Base-by-base conservation (phyloP, 1,140 invertebrate genomes). In the Anoplophora glabripennis region DNA sequence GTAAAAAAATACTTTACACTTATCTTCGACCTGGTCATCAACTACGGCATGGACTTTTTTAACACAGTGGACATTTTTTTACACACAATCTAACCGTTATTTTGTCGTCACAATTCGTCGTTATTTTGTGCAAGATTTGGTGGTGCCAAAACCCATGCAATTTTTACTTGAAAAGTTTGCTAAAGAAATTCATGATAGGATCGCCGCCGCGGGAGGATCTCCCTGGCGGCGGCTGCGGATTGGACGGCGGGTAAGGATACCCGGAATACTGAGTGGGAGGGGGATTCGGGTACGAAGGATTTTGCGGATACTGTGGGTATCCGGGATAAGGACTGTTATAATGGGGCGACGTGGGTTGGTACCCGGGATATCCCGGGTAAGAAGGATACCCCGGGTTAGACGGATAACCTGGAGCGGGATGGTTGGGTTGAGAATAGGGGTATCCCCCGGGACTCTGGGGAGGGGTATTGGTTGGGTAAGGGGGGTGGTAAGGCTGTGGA, bases 101-200 rank as follows among this genome's bases (percentile, higher is more conserved):
- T 28, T 5, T 5, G 21, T 28, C 21, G 5, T 28, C 2, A 28
- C 21, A 28, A 28, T 28, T 2, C 21, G 21, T 28, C 5, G 21
- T 28, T 28, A 28, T 28, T 28, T 28, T 28, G 21, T 28, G 21
- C 21, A 28, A 28, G 21, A 28, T 28, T 28, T 28, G 21, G 21
- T 28, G 21, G n/a, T n/a, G n/a, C n/a, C 21, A 28, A 28, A 28
- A 28, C 21, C 21, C 21, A 12, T 41, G n/a, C n/a, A 41, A 4
- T 41, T 14, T 12, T 57, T 54, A 66, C 36, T 66, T 66, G 47
- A 71, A 71, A n/a, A 71, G 51, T 53, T 65, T 67, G 44, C 57
- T 67, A 36, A 71, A 71, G 36, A 71, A 67, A 59, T 69, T 69
- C 5, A 56, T 60, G 36, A 71, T 69, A 10, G 69, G 67, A 57